These are phyloP conservation scores for Schrankia costaestrigalis DNA, from an alignment of 2,888 invertebrate genomes.

Conservation along the genomic window DNA sequence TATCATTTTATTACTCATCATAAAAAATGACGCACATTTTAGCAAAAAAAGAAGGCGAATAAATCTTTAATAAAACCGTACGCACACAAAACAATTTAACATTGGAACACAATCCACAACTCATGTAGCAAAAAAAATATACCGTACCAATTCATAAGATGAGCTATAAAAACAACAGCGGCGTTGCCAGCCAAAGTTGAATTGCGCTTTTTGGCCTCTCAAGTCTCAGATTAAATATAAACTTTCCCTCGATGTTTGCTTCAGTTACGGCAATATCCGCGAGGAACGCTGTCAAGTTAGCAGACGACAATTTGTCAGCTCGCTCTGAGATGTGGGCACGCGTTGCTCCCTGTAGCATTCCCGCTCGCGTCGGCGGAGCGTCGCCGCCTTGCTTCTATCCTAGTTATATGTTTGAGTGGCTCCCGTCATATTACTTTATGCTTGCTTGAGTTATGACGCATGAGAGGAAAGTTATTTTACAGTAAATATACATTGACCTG, in stretches of 20 bases:
- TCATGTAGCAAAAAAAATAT: slow-evolving; percentile 1
- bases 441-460: slow-evolving; percentile 18
- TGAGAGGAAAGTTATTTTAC: slow-evolving; percentile 4
- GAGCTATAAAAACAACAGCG: slow-evolving; percentile 38
- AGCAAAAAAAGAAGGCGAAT: no score
- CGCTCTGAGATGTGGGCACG: slow-evolving; percentile 13
- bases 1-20: no score
- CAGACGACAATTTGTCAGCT: slow-evolving; percentile 52
- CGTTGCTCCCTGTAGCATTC: slow-evolving; percentile 10
- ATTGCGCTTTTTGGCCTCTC: slow-evolving; percentile 45
- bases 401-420: slow-evolving; percentile 21
- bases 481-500: background rate
- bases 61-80: no score
- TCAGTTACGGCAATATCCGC: slow-evolving; percentile 49
- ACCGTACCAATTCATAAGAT: slow-evolving; percentile 18
- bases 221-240: slow-evolving; percentile 59
- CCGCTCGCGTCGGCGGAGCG: slow-evolving; percentile 17
- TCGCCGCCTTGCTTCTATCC: slow-evolving; percentile 20
- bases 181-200: slow-evolving; percentile 36
- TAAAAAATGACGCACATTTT: no score
- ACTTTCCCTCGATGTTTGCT: slow-evolving; percentile 44
- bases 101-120: background rate
- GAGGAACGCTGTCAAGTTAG: slow-evolving; percentile 34
- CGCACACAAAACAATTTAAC: no score
- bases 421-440: slow-evolving; percentile 28